phyloP scores from a whole-genome alignment of 2,797 vertebrate genomes.

The Trichosurus vulpecula region DNA sequence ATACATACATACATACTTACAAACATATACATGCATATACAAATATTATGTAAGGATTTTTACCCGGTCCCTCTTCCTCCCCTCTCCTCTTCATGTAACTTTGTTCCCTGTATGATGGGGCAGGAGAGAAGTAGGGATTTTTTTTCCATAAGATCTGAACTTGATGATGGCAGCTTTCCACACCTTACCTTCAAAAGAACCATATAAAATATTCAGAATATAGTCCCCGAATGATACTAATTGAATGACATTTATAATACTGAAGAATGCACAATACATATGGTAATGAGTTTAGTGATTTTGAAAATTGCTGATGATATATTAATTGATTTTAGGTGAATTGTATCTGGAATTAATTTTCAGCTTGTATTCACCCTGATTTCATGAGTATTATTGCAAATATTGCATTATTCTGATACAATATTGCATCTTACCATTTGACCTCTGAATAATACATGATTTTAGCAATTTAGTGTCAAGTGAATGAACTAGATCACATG shows the following conservation, averaged over 20 bases:
- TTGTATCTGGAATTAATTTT: background rate
- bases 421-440: background rate
- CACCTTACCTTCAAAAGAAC: background rate
- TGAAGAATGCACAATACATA: background rate
- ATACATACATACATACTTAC: background rate
- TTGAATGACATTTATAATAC: background rate
- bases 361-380: background rate
- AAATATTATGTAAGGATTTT: background rate
- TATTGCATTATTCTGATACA: background rate
- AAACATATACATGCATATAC: background rate
- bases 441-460: background rate
- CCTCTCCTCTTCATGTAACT: background rate
- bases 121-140: background rate
- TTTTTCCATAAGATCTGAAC: background rate
- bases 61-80: background rate
- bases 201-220: background rate
- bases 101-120: background rate
- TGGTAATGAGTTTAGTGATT: background rate
- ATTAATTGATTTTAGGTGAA: background rate
- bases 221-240: background rate
- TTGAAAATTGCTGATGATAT: background rate
- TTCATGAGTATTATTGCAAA: background rate
- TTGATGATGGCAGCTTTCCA: background rate
- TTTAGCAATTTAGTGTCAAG: background rate
- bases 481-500: background rate